Base-by-base conservation (phyloP, 2,797 vertebrate genomes). In the Helostoma temminkii region DNA sequence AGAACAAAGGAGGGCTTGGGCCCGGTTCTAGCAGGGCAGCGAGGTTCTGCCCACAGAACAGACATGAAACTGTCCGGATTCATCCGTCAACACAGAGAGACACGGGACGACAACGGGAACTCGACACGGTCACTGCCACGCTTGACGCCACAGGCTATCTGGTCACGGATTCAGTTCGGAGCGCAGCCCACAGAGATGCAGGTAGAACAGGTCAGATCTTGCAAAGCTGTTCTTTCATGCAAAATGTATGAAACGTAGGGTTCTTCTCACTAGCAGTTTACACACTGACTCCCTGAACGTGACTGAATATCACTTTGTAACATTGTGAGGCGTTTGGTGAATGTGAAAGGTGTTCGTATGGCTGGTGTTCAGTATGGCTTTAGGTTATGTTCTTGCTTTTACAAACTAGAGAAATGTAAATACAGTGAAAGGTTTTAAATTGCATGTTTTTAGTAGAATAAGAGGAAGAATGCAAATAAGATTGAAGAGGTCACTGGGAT, bases 31-130 rank as follows among this genome's bases (percentile, higher is more conserved):
- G 90, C 91, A 78, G 93, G 91, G 91, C 90, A 86, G 86, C 87
- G 85, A 79, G 89, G 83, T 85, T 93, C 90, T 81, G 91, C 90
- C 92, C 92, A 91, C 88, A 88, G 89, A 84, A 90, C 84, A 92
- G 90, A 91, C 93, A 92, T 93, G 91, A 93, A 94, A 91, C 74
- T 88, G 76, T 91, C 89, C 57, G 89, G 91, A 93, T 89, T 93
- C 91, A 93, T 94, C 85, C 88, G 91, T 92, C 88, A 88, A 79
- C 42, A 5, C 81, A 71, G 78, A 63, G 71, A 78, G 80, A 74
- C 30, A 62, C 58, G 22, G 60, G 41, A 22, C 11, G 34, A 68
- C 9, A 58, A 54, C n/a, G 46, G 67, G 66, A 71, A 76, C 58
- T 54, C 3, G 21, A 30, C 56, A n/a, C 39, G 18, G 32, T 53